These are phyloP conservation scores for Erpornis zantholeuca DNA, from an alignment of 2,113 vertebrate species.

Conservation along the genomic window DNA sequence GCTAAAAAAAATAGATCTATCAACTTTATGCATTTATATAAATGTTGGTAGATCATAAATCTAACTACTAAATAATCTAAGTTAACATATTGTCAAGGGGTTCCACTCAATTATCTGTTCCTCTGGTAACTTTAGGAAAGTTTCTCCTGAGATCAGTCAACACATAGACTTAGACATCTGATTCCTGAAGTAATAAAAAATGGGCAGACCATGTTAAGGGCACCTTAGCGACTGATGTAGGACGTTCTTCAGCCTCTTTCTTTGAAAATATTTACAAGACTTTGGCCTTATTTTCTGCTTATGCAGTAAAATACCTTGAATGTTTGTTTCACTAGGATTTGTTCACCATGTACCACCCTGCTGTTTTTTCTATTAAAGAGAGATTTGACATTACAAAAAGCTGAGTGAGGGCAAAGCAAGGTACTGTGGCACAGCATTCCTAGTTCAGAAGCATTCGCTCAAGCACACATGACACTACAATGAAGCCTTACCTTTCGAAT, in stretches of 20 bases:
- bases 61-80: neutral
- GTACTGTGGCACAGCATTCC: neutral
- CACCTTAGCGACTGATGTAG: neutral
- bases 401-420: neutral
- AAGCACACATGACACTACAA: fast-evolving
- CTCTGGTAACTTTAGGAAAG: neutral
- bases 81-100: neutral
- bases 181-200: neutral
- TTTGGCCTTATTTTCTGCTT: neutral
- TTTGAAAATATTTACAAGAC: neutral
- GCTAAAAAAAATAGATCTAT: neutral
- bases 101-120: neutral
- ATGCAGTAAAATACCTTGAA: neutral
- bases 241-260: neutral
- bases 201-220: neutral
- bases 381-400: neutral
- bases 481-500: constrained; percentile 85
- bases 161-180: neutral
- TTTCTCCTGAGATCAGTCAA: neutral
- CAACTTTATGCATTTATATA: neutral
- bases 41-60: neutral
- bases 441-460: neutral
- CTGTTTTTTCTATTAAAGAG: neutral
- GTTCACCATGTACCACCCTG: neutral
- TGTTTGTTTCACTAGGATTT: neutral